Base-by-base conservation (phyloP, 2,113 vertebrate genomes). In the Protobothrops mucrosquamatus region DNA sequence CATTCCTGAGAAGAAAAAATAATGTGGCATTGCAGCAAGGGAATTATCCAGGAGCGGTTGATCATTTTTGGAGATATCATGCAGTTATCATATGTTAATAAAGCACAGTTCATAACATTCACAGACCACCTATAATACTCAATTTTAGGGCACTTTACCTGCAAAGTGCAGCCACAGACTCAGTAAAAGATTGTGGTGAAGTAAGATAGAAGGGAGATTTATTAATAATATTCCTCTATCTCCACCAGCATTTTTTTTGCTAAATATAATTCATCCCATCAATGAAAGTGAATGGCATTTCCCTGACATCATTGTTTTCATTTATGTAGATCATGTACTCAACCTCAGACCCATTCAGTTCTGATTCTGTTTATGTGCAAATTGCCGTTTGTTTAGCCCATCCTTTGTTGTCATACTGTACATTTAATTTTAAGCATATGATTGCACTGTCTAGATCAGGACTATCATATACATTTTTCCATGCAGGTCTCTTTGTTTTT, bases 1-100 rank as follows among this genome's bases (percentile, higher is more conserved):
- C 96, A 95, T 92, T 92, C 93, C 87, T 89, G 94, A 94, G 92
- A 94, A 93, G 93, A 54, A 85, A 52, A 89, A 88, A 18, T 39
- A 55, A 23, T 20, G 22, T 23, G 26, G 88, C 43, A 57, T 48
- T 85, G 92, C 88, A 56, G 11, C n/a, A 24, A 14, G 43, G 20
- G 8, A 52, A 18, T 26, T 61, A 92, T 59, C 29, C 39, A 51
- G 74, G 74, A 89, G 55, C 14, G 39, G 12, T 14, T 7, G 3
- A 39, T 46, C 23, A 23, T 15, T 59, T 87, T 86, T 52, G 12
- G 39, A 61, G 59, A 61, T 22, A 89, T 61, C 2, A 11, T 52
- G 22, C 29, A 61, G 24, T 59, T 59, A n/a, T 24, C 54, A 59
- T 10, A 39, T 54, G n/a, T 86, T 88, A 64, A 74, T 74, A n/a